Percentiles rank a stretch among this genome's conserved stretches.
Conservation (phyloP, 1,140 invertebrate species). For the Lanistes nyassanus region DNA sequence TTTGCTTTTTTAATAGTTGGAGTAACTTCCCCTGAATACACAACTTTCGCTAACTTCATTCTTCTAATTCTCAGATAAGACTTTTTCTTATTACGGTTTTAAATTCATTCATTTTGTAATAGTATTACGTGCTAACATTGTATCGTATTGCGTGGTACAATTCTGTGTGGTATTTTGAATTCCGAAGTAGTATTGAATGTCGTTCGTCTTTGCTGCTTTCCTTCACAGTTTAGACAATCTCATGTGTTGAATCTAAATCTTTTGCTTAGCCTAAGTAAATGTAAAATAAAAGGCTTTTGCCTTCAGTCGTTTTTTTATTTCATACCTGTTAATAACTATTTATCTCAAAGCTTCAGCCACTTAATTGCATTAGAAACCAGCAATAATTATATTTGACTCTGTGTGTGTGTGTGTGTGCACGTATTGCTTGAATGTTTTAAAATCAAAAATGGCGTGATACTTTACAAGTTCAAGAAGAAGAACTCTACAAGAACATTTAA, state of each 20-base stretch:
- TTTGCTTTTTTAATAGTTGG: too few relatives aligned
- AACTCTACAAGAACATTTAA: neutral
- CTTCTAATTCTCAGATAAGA: too few relatives aligned
- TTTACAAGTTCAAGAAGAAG: neutral
- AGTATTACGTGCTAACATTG: too few relatives aligned
- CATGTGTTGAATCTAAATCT: neutral
- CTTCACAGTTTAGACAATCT: neutral
- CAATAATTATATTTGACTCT: too few relatives aligned
- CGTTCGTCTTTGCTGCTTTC: neutral
- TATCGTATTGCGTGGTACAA: neutral
- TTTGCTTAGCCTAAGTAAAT: neutral
- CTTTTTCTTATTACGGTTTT: too few relatives aligned
- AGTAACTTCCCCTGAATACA: too few relatives aligned
- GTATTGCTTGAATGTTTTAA: neutral
- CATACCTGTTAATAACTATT: neutral
- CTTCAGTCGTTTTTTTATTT: neutral
- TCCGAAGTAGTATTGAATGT: neutral
- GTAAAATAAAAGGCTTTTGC: neutral
- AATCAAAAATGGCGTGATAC: neutral
- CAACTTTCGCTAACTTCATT: too few relatives aligned
- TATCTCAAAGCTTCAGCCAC: neutral
- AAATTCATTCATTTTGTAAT: too few relatives aligned
- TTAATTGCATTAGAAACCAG: too few relatives aligned
- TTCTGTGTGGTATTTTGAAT: too few relatives aligned
- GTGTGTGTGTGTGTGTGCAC: slow-evolving; percentile 11